phyloP scores from a whole-genome alignment of 2,797 vertebrate genomes.

The Sebastes iracundus region DNA sequence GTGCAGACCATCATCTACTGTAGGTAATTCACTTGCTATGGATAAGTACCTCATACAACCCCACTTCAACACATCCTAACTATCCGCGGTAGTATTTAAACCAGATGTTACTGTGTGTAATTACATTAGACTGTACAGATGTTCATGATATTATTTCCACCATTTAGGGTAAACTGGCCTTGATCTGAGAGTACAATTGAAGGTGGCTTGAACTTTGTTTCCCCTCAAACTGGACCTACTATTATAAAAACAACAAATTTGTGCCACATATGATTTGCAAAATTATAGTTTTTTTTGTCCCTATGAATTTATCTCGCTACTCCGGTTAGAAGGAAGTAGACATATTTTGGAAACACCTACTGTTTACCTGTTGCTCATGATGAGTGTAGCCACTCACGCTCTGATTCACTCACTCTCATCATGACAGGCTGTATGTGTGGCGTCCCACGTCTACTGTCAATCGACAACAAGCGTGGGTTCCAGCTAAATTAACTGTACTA shows the following conservation, averaged over 20 bases:
- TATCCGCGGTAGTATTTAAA: neutral
- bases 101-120: neutral
- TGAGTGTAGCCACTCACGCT: neutral
- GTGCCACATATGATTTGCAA: neutral
- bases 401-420: slow-evolving; percentile 24
- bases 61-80: rapidly evolving
- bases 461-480: slow-evolving; percentile 25
- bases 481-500: slow-evolving; percentile 14
- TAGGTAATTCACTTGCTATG: too few relatives aligned
- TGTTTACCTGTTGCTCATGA: slow-evolving; percentile 1
- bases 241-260: neutral
- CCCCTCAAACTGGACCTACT: neutral
- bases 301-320: neutral
- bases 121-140: slow-evolving; percentile 15
- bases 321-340: neutral
- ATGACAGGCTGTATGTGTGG: slow-evolving; percentile 21
- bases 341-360: neutral
- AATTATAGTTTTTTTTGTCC: neutral
- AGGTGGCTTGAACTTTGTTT: neutral
- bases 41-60: too few relatives aligned
- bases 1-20: too few relatives aligned
- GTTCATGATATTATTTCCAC: neutral
- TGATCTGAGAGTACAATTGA: neutral
- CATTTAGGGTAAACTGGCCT: neutral
- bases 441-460: slow-evolving; percentile 17